These are phyloP conservation scores for Cheirogaleus medius DNA, from an alignment of 2,113 vertebrate genomes.

Conservation along the genomic window DNA sequence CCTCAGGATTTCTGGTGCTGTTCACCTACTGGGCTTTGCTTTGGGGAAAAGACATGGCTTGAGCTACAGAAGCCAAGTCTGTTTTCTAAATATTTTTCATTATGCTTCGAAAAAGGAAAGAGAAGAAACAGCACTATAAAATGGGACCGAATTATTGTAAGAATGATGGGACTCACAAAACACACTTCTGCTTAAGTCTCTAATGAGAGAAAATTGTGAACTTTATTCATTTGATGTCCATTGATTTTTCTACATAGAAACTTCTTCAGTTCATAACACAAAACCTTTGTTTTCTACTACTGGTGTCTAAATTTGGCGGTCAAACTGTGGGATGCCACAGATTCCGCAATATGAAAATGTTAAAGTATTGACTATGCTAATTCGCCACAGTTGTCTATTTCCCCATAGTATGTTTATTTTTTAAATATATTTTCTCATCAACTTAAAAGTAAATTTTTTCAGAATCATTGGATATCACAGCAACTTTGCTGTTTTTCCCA, in stretches of 20 bases:
- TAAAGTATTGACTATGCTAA: too few species aligned
- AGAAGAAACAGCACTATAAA: neutral
- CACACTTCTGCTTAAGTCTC: neutral
- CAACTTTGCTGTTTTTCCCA: neutral
- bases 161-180: too few species aligned
- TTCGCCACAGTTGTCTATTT: neutral
- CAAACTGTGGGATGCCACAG: neutral
- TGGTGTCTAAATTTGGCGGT: neutral
- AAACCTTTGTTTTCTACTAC: neutral
- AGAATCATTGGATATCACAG: neutral
- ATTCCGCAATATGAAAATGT: neutral
- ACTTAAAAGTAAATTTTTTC: neutral
- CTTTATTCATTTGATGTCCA: neutral
- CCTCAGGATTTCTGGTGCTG: neutral
- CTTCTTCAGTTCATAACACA: neutral
- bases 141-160: neutral
- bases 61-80: neutral
- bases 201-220: neutral
- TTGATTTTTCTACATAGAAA: neutral
- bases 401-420: neutral
- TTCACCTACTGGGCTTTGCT: neutral
- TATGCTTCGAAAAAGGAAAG: neutral
- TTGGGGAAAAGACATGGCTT: neutral
- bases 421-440: neutral
- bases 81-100: neutral